Conservation (phyloP, 92 coral and sea anemone genomes). For the Anthopleura xanthogrammica region DNA sequence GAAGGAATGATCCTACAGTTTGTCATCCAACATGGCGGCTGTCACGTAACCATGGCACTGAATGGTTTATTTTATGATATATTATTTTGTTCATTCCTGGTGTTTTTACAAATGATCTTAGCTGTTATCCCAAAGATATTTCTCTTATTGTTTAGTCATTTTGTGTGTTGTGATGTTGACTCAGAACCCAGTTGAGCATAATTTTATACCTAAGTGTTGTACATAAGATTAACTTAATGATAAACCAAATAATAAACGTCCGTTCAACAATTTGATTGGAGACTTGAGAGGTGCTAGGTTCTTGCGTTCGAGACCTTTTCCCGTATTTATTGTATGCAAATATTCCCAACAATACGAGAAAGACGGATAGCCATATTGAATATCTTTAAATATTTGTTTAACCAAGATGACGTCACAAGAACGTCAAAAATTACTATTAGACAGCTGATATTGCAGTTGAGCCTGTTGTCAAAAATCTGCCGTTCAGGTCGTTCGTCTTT, state of each 20-base stretch:
- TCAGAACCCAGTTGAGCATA: not conserved
- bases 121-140: not conserved
- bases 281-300: not conserved
- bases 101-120: not conserved
- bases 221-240: not conserved
- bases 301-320: too few relatives aligned
- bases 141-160: not conserved
- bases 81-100: not conserved
- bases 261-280: not conserved
- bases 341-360: too few relatives aligned
- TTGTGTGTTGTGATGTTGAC: not conserved
- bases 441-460: not conserved
- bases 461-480: not conserved
- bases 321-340: too few relatives aligned
- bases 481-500: too few relatives aligned
- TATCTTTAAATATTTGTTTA: too few relatives aligned
- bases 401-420: too few relatives aligned
- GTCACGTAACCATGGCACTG: not conserved
- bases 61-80: too few relatives aligned
- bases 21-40: not conserved
- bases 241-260: constrained; percentile 1
- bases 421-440: too few relatives aligned
- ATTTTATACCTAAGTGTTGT: constrained; percentile 1
- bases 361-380: too few relatives aligned
- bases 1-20: too few relatives aligned